Percentiles rank a stretch among this genome's conserved stretches.
Conservation (phyloP, 2,888 invertebrate species). For the Griposia aprilina region DNA sequence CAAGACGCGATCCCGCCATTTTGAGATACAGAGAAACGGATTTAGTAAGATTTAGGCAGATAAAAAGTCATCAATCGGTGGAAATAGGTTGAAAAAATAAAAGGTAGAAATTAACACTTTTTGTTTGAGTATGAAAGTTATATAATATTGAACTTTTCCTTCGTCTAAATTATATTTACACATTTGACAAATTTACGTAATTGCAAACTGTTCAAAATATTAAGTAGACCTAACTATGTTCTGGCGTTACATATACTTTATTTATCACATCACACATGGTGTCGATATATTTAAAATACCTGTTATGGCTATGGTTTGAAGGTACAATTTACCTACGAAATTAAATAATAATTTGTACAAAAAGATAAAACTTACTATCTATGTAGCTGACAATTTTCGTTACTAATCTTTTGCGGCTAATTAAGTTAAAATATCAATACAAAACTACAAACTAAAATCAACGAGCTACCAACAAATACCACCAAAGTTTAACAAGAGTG, state of each 20-base stretch:
- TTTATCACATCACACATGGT: neutral
- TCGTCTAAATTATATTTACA: constrained; percentile 24
- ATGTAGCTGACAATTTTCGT: neutral
- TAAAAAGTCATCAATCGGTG: neutral
- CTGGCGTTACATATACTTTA: constrained; percentile 13
- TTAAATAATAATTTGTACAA: constrained; percentile 5
- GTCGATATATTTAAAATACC: neutral
- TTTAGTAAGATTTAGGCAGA: neutral
- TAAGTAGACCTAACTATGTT: constrained; percentile 2
- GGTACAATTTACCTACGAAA: neutral
- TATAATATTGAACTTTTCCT: neutral
- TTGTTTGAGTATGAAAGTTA: neutral
- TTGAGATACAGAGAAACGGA: neutral
- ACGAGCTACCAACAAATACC: constrained; percentile 16
- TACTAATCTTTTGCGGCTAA: neutral
- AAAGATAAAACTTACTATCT: constrained; percentile 13
- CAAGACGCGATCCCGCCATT: neutral
- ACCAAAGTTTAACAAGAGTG: constrained; percentile 1
- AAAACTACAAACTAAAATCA: constrained; percentile 10
- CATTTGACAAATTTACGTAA: constrained; percentile 12
- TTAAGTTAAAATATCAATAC: constrained; percentile 7
- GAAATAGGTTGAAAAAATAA: neutral
- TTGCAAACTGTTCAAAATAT: neutral
- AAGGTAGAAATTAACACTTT: neutral
- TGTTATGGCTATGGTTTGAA: neutral